A percentile compares a stretch with the other conserved stretches of the same genome.
These are phyloP conservation scores for Myotis yumanensis DNA, from an alignment of 2,113 vertebrate species.

Conservation along the genomic window DNA sequence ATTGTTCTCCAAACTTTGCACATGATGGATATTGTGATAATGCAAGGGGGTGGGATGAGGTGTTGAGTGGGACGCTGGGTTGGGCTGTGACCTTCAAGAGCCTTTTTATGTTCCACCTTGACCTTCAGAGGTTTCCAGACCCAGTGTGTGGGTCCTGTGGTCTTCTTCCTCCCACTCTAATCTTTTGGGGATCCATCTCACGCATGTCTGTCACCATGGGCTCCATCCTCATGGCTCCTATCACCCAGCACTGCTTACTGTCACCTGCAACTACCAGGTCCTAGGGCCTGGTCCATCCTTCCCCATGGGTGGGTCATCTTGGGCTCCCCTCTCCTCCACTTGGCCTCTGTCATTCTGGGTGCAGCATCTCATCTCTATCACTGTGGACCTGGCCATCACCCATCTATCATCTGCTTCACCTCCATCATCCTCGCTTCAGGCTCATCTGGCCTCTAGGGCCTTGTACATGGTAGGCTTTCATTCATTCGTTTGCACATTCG, in stretches of 20 bases:
- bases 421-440: constrained; percentile 33
- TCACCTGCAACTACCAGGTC: not conserved
- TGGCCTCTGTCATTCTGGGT: constrained; percentile 22
- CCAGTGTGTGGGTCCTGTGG: not conserved
- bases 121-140: not conserved
- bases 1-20: not conserved
- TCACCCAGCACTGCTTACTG: not conserved
- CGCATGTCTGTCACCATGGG: not conserved
- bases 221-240: not conserved
- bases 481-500: constrained; percentile 64
- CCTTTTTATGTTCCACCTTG: not conserved
- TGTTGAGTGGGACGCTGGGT: rapidly evolving
- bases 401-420: constrained; percentile 24
- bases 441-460: constrained; percentile 75
- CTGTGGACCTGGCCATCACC: constrained; percentile 3
- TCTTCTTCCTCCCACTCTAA: not conserved
- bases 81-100: not conserved
- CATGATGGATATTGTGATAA: rapidly evolving
- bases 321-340: not conserved
- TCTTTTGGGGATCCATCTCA: not conserved
- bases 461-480: constrained; percentile 80
- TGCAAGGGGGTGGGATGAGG: rapidly evolving
- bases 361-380: constrained; percentile 51
- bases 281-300: not conserved
- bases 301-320: not conserved